Conservation (phyloP, 2,888 invertebrate species). For the Coenonympha glycerion region DNA sequence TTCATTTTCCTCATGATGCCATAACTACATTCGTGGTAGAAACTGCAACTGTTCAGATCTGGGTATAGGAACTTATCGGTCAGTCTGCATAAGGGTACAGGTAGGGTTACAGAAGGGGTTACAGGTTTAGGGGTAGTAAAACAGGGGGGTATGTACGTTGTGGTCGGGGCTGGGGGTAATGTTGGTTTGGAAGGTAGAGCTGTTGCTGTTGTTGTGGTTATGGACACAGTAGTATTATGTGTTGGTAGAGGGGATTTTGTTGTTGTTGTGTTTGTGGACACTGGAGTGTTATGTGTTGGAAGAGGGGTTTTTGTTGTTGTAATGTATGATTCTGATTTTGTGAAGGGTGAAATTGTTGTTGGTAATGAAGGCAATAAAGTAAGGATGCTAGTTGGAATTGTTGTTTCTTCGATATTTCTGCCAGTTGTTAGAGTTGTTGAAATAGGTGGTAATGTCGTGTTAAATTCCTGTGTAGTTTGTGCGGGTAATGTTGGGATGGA, state of each 20-base stretch:
- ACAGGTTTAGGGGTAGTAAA: not conserved
- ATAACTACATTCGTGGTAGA: conserved; percentile 19
- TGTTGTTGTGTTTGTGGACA: not conserved
- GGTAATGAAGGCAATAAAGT: not conserved
- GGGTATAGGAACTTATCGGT: conserved; percentile 10
- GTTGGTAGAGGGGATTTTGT: no score
- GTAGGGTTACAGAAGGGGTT: not conserved
- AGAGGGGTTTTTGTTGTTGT: not conserved
- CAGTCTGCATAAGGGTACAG: not conserved
- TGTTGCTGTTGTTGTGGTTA: not conserved
- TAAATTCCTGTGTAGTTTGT: not conserved
- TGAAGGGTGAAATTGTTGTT: not conserved
- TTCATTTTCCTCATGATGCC: conserved; percentile 7
- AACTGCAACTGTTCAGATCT: conserved; percentile 15
- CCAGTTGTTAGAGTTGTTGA: not conserved
- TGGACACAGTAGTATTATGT: no score
- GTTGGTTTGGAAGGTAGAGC: not conserved
- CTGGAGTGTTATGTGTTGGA: no score
- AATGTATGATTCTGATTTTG: not conserved
- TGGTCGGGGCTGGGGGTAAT: conserved; percentile 10
- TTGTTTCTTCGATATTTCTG: not conserved
- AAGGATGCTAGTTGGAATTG: not conserved
- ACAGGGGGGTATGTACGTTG: conserved; percentile 11
- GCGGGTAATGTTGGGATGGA: not conserved
- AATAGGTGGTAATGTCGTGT: not conserved